A percentile compares a stretch with the other conserved stretches of the same genome.
Conservation (phyloP, 2,888 invertebrate genomes). For the Hofmannophila pseudospretella region DNA sequence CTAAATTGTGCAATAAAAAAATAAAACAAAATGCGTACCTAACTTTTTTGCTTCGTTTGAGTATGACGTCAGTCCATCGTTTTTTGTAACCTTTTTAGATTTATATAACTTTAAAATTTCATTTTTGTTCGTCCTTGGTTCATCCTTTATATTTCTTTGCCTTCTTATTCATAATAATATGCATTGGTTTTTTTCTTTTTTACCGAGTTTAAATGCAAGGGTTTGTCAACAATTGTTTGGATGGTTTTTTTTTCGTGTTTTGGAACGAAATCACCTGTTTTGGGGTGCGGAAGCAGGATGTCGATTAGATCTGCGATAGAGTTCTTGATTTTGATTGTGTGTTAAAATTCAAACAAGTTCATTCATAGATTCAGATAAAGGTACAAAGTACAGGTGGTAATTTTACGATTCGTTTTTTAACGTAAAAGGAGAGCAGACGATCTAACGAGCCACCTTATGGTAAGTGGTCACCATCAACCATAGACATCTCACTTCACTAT, state of each 20-base stretch:
- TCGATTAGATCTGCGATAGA: constrained; percentile 37
- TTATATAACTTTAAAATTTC: constrained; percentile 30
- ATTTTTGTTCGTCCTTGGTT: constrained; percentile 40
- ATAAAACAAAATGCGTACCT: background rate
- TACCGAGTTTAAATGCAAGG: constrained; percentile 30
- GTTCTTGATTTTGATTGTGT: constrained; percentile 21
- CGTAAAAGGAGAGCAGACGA: too few relatives aligned
- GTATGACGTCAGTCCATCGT: background rate
- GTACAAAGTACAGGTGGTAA: constrained; percentile 3
- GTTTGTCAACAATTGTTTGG: constrained; percentile 52
- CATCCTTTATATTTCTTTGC: constrained; percentile 22
- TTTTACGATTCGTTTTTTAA: too few relatives aligned
- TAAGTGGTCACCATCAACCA: too few relatives aligned
- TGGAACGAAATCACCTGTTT: constrained; percentile 54
- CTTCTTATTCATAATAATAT: constrained; percentile 21
- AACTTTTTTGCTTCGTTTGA: background rate
- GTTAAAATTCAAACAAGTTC: constrained; percentile 26
- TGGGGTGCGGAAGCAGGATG: constrained; percentile 60
- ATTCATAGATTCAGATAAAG: constrained; percentile 6
- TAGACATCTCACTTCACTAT: too few relatives aligned
- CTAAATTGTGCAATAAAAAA: too few relatives aligned
- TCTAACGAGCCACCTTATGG: too few relatives aligned
- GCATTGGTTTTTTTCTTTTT: constrained; percentile 31
- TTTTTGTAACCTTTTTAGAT: constrained; percentile 2
- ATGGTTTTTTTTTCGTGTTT: constrained; percentile 39